Percentiles rank a stretch among this genome's conserved stretches.
These are phyloP conservation scores for Lochmaea crataegi DNA, from an alignment of 2,888 invertebrate genomes.

Conservation along the genomic window DNA sequence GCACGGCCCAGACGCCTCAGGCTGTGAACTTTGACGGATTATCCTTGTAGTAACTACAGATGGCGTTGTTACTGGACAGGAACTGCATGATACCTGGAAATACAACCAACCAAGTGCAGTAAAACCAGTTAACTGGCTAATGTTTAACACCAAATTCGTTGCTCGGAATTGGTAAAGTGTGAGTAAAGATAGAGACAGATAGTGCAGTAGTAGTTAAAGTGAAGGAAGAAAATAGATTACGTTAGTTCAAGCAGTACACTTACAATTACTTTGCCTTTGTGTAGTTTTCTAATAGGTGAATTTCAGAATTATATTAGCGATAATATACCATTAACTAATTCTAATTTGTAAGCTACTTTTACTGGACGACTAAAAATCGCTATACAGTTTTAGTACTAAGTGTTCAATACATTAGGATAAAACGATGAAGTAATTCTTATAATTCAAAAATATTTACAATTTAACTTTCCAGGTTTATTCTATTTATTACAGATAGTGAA, in stretches of 20 bases:
- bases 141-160: constrained; percentile 55
- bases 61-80: constrained; percentile 76
- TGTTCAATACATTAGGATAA: not conserved
- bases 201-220: constrained; percentile 47
- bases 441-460: not conserved
- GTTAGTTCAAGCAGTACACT: constrained; percentile 34
- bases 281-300: constrained; percentile 12
- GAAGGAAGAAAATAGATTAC: constrained; percentile 30
- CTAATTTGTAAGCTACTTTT: constrained; percentile 3
- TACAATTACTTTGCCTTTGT: constrained; percentile 23
- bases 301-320: not conserved
- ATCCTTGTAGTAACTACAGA: constrained; percentile 82
- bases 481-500: too few relatives aligned
- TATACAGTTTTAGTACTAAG: not conserved
- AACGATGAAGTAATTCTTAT: not conserved
- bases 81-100: constrained; percentile 68
- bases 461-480: too few relatives aligned
- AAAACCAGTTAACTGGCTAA: constrained; percentile 37
- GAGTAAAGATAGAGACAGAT: constrained; percentile 42
- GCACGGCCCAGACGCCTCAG: constrained; percentile 76
- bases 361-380: constrained; percentile 7
- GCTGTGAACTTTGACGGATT: constrained; percentile 89
- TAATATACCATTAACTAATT: too few relatives aligned
- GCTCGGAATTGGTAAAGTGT: constrained; percentile 55
- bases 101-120: constrained; percentile 53